Base-by-base conservation (phyloP, 2,888 invertebrate genomes). In the Mellilla xanthometata region DNA sequence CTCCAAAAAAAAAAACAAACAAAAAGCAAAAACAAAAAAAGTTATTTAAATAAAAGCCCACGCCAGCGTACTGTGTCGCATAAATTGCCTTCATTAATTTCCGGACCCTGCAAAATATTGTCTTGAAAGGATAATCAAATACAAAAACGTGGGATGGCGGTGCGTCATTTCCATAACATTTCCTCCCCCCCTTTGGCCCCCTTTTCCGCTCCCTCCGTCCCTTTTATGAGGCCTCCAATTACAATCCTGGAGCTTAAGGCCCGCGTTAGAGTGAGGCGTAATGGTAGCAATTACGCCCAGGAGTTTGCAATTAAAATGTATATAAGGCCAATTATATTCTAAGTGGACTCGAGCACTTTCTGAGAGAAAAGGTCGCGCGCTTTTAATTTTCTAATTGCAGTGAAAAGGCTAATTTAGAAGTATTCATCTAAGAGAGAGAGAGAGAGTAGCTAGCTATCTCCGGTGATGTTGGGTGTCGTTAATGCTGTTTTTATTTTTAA, bases 51-150 rank as follows among this genome's bases (percentile, higher is more conserved):
- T 85, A 88, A 86, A 84, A 83, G 74, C 81, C 41, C 73, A 65
- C 73, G 72, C 71, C 73, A 76, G 65, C 74, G 71, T 76, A 79
- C 74, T 72, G 74, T 83, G 87, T 86, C 87, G 86, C 89, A 89
- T 89, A 89, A 89, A 89, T 89, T 89, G 86, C 85, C 76, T 85
- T 82, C 86, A 87, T 87, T 88, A 87, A 88, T 88, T 85, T 88
- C 89, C 88, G 86, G 84, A 60, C 78, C 81, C 79, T 78, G 80
- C 85, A 80, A 89, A 89, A 89, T 89, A 89, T 89, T 89, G 87
- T 89, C 89, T 89, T 89, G 88, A 89, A 89, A 88, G 89, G 87
- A 88, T 88, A 88, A 89, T 89, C 88, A 88, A 88, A 89, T 88
- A 89, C 87, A 87, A 88, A 89, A 89, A 85, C 82, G 80, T 82